Conservation (phyloP, 2,888 invertebrate genomes). For the Bombylius major region DNA sequence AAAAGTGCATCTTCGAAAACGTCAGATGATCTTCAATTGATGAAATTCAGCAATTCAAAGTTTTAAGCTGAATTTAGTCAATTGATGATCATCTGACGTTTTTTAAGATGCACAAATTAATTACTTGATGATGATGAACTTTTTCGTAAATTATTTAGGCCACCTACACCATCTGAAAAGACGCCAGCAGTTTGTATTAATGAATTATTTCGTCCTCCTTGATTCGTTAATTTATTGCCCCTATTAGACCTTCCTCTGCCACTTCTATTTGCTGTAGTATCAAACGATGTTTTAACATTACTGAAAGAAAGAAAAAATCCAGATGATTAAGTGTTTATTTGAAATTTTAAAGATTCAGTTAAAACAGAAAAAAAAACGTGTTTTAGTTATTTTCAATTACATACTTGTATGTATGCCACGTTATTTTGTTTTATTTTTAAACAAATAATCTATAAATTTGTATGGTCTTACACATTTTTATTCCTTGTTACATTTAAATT, state of each 20-base stretch:
- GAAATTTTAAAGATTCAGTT: no score
- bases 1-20: no score
- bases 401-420: no score
- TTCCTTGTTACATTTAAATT: slow-evolving; percentile 49
- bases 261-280: slow-evolving; percentile 22
- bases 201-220: slow-evolving; percentile 21
- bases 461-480: slow-evolving; percentile 36
- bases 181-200: slow-evolving; percentile 33
- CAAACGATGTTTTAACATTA: slow-evolving; percentile 34
- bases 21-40: no score
- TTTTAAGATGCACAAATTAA: neutral
- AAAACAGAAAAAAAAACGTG: no score
- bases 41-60: no score
- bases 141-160: slow-evolving; percentile 21
- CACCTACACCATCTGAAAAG: slow-evolving; percentile 35
- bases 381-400: no score
- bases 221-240: slow-evolving; percentile 12
- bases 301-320: slow-evolving; percentile 15
- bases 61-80: no score
- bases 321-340: no score
- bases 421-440: no score
- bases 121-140: neutral
- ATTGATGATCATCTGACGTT: no score
- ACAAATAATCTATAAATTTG: no score
- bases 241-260: slow-evolving; percentile 18